Conservation (phyloP, 1,140 invertebrate species). For the Drosophila subobscura region DNA sequence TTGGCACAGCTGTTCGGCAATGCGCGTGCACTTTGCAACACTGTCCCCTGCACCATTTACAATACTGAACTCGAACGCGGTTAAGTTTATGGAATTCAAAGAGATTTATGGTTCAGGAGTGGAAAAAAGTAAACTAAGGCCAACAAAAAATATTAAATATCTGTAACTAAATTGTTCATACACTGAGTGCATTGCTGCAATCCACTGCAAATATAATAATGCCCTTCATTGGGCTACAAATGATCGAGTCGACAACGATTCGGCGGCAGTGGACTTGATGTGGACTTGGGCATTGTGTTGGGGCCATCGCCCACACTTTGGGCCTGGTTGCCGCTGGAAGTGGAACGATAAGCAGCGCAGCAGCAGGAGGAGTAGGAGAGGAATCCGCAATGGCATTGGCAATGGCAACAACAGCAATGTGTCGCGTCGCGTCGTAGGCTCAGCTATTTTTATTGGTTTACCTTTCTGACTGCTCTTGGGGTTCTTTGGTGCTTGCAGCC, state of each 20-base stretch:
- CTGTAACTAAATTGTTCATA: too few species aligned
- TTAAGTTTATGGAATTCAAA: constrained; percentile 28
- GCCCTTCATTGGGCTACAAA: background rate
- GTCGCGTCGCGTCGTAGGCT: constrained; percentile 25
- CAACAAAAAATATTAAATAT: too few species aligned
- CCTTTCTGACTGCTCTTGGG: constrained; percentile 23
- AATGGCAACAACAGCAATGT: constrained; percentile 1
- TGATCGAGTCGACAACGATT: constrained; percentile 19
- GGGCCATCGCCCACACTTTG: constrained; percentile 19
- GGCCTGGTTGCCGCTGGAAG: constrained; percentile 4
- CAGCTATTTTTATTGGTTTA: constrained; percentile 43
- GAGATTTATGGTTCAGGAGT: too few species aligned
- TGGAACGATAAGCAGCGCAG: constrained; percentile 18
- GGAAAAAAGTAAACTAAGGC: too few species aligned
- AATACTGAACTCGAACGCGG: background rate
- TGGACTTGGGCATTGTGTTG: background rate
- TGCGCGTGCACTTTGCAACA: background rate
- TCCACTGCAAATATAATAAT: too few species aligned
- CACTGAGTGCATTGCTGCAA: background rate
- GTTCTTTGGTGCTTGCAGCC: background rate
- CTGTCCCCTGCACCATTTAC: background rate
- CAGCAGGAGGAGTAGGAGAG: background rate
- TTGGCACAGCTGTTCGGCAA: background rate
- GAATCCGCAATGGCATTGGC: constrained; percentile 4
- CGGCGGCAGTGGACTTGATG: constrained; percentile 18